phyloP scores from a whole-genome alignment of 2,888 invertebrate genomes.

The Nomada lathburiana region DNA sequence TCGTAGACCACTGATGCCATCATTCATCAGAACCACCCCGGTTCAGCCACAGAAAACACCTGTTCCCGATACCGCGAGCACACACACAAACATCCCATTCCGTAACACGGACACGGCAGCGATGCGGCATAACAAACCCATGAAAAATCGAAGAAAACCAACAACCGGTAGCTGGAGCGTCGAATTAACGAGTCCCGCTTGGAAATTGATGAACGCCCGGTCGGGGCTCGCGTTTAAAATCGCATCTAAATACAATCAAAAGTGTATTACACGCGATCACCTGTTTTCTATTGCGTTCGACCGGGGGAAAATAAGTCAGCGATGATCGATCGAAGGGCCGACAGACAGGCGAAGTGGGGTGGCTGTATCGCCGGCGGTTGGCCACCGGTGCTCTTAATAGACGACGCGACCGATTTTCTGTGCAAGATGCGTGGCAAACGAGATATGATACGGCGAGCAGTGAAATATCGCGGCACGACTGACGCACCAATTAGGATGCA shows the following conservation, averaged over 20 bases:
- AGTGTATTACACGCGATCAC: conserved; percentile 43
- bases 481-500: conserved; percentile 67
- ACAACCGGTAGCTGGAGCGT: conserved; percentile 25
- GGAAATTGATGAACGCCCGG: conserved; percentile 26
- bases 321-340: conserved; percentile 58
- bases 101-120: too few species aligned
- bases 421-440: conserved; percentile 56
- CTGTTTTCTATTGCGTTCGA: conserved; percentile 26
- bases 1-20: not conserved
- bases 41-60: not conserved
- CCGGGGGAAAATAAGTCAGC: conserved; percentile 35
- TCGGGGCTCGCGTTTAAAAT: conserved; percentile 34
- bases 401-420: conserved; percentile 4
- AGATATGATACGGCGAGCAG: conserved; percentile 73
- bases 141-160: conserved; percentile 31
- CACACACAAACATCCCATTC: not conserved
- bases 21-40: conserved; percentile 2
- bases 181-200: conserved; percentile 29
- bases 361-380: conserved; percentile 18
- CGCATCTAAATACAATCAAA: conserved; percentile 51
- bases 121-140: not conserved
- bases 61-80: conserved; percentile 22
- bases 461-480: conserved; percentile 66
- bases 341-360: conserved; percentile 48
- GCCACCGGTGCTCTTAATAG: conserved; percentile 21